These are phyloP conservation scores for Trachythela sp. DNA, from an alignment of 64 coral and sea anemone genomes.

Conservation along the genomic window DNA sequence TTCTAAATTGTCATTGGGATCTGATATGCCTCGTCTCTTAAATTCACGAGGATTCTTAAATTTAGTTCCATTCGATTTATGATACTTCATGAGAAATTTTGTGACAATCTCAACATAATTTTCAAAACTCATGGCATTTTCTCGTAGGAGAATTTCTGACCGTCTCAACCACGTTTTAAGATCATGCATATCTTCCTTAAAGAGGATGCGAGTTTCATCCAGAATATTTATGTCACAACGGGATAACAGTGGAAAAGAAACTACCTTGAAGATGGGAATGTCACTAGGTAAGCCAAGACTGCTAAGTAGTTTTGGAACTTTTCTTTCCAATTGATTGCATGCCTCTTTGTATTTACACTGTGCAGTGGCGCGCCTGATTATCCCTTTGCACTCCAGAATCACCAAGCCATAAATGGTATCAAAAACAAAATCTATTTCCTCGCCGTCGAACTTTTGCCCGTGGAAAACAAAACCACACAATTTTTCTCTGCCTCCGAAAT, in stretches of 20 bases:
- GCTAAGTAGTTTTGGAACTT: background rate
- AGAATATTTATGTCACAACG: background rate
- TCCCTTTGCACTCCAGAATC: background rate
- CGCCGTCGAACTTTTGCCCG: background rate
- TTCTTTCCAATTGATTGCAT: background rate
- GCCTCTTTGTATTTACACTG: background rate
- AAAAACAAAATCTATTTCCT: background rate
- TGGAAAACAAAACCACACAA: background rate
- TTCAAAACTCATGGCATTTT: background rate
- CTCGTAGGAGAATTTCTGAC: background rate
- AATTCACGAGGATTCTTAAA: background rate
- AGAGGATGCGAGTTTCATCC: background rate
- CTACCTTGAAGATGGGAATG: background rate
- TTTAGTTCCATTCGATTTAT: background rate
- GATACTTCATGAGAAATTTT: background rate
- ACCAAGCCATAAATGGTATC: background rate
- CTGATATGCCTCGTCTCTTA: background rate
- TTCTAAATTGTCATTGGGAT: background rate
- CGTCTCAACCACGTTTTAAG: background rate
- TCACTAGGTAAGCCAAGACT: background rate
- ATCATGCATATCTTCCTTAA: background rate
- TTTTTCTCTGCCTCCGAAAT: background rate
- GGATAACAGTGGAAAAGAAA: background rate
- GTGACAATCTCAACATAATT: background rate
- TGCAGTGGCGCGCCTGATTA: background rate